phyloP scores from a whole-genome alignment of 2,888 invertebrate species.

The Heliconius aoede region DNA sequence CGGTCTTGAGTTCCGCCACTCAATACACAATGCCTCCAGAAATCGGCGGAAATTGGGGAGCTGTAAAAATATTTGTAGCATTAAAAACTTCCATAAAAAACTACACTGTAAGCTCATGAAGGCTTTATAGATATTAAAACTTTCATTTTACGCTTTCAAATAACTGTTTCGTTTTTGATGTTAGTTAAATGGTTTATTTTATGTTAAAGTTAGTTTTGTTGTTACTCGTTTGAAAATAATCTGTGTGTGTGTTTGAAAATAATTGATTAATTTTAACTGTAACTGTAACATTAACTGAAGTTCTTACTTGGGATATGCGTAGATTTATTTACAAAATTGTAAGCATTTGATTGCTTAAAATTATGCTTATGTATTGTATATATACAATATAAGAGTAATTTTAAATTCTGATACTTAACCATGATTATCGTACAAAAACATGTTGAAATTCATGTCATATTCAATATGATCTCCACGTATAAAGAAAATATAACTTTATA shows the following conservation, averaged over 20 bases:
- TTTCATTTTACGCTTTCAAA: slow-evolving; percentile 14
- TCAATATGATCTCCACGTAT: too few relatives aligned
- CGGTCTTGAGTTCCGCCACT: too few relatives aligned
- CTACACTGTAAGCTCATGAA: slow-evolving; percentile 21
- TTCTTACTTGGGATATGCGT: not conserved
- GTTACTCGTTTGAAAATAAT: not conserved
- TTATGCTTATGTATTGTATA: too few relatives aligned
- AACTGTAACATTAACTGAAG: not conserved
- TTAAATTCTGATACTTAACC: not conserved
- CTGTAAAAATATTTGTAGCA: slow-evolving; percentile 28
- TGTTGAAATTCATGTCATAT: too few relatives aligned
- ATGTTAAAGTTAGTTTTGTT: not conserved
- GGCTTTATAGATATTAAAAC: slow-evolving; percentile 22
- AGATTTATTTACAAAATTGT: too few relatives aligned
- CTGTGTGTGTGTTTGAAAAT: not conserved
- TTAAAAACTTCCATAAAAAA: slow-evolving; percentile 25
- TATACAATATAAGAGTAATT: too few relatives aligned
- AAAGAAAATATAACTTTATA: not conserved
- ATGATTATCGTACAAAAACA: too few relatives aligned
- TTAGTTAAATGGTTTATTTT: slow-evolving; percentile 8
- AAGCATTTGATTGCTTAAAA: too few relatives aligned
- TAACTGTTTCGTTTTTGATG: slow-evolving; percentile 7
- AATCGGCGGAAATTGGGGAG: not conserved
- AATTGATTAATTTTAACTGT: not conserved
- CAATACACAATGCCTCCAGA: too few relatives aligned